Base-by-base conservation (phyloP, 1,140 invertebrate genomes). In the Thaumetopoea pityocampa region DNA sequence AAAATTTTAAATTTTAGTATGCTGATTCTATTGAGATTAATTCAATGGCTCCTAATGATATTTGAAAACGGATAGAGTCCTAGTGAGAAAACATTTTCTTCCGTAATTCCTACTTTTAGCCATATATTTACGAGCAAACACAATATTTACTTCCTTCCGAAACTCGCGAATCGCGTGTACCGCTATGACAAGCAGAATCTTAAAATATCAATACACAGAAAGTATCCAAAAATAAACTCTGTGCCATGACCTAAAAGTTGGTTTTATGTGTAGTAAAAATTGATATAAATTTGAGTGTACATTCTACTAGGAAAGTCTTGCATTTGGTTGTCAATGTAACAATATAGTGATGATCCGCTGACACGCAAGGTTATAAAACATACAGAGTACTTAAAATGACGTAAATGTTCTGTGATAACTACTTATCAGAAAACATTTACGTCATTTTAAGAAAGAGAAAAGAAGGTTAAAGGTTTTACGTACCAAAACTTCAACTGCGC, bases 91-190 rank as follows among this genome's bases (percentile, higher is more conserved):
- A n/a, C n/a, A n/a, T n/a, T n/a, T n/a, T n/a, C n/a, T n/a, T n/a
- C n/a, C n/a, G n/a, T n/a, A n/a, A n/a, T n/a, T n/a, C n/a, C n/a
- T n/a, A n/a, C n/a, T n/a, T n/a, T n/a, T n/a, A n/a, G n/a, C n/a
- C n/a, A n/a, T n/a, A n/a, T n/a, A n/a, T 38, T 26, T 11, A 38
- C 8, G n/a, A n/a, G 8, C n/a, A 17, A 20, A 19, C 17, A 38
- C 24, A 20, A 19, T 10, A 16, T 26, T 36, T 26, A 26, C 26
- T 22, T 12, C 24, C 24, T 37, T 37, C 22, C 12, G 6, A 38
- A 29, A 20, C 26, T 38, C 26, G 17, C 11, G 11, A 28, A 38
- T 38, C 26, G 26, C 36, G 26, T 38, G 36, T 20, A 10, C 16
- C 20, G n/a, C 22, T 11, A 37, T 27, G 16, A 19, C 24, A 38